Percentiles rank a stretch among this genome's conserved stretches.
Conservation (phyloP, 1,140 invertebrate genomes). For the Wasmannia auropunctata region DNA sequence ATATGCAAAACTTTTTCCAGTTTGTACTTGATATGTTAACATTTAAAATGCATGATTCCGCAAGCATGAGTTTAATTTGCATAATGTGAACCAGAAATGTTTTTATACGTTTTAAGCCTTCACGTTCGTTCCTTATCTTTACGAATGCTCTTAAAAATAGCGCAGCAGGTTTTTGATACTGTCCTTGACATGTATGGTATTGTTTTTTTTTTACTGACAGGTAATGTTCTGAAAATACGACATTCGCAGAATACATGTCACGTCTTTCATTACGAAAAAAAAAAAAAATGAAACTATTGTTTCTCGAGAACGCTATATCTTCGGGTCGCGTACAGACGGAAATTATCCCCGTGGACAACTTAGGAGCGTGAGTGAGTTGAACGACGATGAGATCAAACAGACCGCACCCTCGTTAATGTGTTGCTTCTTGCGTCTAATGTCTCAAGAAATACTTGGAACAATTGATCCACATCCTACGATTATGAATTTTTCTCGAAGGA, state of each 20-base stretch:
- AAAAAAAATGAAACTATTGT: not conserved
- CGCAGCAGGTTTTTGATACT: not conserved
- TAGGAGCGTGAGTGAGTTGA: conserved; percentile 15
- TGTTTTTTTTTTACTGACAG: not conserved
- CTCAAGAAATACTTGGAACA: conserved; percentile 35
- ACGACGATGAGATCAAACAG: conserved; percentile 64
- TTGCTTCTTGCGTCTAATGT: conserved; percentile 30
- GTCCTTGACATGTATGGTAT: not conserved
- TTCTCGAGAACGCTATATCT: not conserved
- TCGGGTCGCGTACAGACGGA: not conserved
- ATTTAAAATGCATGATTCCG: not conserved
- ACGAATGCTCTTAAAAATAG: not conserved
- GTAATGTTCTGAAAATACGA: not conserved
- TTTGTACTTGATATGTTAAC: not conserved
- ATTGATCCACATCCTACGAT: conserved; percentile 1
- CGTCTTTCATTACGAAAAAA: not conserved
- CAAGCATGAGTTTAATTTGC: not conserved
- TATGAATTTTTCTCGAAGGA: not conserved
- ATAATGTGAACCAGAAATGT: not conserved
- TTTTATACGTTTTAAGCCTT: not conserved
- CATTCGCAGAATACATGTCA: not conserved
- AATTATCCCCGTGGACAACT: conserved; percentile 38
- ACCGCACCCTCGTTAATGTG: conserved; percentile 63
- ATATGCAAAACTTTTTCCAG: not conserved
- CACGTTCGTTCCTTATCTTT: not conserved